These are phyloP conservation scores for Chaetura pelagica DNA, from an alignment of 2,113 vertebrate genomes.

Conservation along the genomic window DNA sequence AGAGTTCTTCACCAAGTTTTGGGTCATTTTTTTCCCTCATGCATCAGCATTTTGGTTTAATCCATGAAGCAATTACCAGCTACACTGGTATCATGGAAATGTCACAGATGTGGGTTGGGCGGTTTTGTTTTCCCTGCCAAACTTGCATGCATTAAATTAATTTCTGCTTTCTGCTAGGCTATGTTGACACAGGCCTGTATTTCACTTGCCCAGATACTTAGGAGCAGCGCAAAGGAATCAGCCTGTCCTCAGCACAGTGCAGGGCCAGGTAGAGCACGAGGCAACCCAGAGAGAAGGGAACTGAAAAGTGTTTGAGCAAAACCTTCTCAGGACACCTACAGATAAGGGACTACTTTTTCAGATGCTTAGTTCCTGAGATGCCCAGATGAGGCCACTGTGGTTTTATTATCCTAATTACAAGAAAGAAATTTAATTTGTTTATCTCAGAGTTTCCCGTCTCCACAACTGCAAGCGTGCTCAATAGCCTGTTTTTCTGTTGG, in stretches of 20 bases:
- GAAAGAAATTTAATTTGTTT: background rate
- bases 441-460: background rate
- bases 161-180: background rate
- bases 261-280: background rate
- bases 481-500: constrained; percentile 6
- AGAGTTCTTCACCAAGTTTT: background rate
- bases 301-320: background rate
- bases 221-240: background rate
- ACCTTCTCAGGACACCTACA: background rate
- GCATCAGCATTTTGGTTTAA: background rate
- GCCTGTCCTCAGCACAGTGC: background rate
- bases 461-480: background rate
- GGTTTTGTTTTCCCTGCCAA: background rate
- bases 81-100: background rate
- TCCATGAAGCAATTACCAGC: background rate
- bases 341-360: background rate
- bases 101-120: background rate
- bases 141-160: background rate
- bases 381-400: constrained; percentile 67
- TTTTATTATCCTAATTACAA: background rate
- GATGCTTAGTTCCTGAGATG: constrained; percentile 18
- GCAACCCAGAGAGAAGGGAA: background rate
- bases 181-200: rapidly evolving
- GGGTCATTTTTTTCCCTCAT: background rate
- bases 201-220: background rate